Conservation (phyloP, 2,888 invertebrate species). For the Abrostola triplasia region DNA sequence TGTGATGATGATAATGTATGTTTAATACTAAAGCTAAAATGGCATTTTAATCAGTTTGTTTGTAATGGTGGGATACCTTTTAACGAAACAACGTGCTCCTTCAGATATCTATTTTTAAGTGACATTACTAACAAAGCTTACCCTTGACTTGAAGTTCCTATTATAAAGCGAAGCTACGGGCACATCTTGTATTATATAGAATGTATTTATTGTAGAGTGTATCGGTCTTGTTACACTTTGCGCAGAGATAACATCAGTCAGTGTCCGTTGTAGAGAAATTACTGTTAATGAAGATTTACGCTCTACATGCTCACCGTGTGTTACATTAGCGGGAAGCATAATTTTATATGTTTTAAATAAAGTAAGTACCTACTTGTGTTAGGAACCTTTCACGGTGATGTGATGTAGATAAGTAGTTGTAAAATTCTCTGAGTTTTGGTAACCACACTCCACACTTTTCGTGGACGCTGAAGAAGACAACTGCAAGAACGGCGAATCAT, state of each 20-base stretch:
- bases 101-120: too few relatives aligned
- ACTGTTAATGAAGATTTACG: conserved; percentile 65
- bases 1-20: too few relatives aligned
- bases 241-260: conserved; percentile 57
- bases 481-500: too few relatives aligned
- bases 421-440: neutral
- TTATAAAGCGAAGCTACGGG: neutral
- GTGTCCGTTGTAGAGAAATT: conserved; percentile 60
- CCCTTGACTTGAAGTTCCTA: neutral
- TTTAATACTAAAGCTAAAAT: too few relatives aligned
- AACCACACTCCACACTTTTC: too few relatives aligned
- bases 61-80: too few relatives aligned
- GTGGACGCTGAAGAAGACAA: too few relatives aligned
- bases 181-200: conserved; percentile 5
- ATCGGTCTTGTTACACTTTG: conserved; percentile 46
- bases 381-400: neutral
- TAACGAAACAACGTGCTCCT: too few relatives aligned
- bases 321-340: conserved; percentile 31
- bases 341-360: conserved; percentile 6
- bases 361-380: neutral
- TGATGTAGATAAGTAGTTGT: too few relatives aligned
- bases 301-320: conserved; percentile 52
- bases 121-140: too few relatives aligned
- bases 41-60: too few relatives aligned
- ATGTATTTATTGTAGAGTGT: conserved; percentile 25